Conservation (phyloP, 2,113 vertebrate species). For the Physeter macrocephalus region DNA sequence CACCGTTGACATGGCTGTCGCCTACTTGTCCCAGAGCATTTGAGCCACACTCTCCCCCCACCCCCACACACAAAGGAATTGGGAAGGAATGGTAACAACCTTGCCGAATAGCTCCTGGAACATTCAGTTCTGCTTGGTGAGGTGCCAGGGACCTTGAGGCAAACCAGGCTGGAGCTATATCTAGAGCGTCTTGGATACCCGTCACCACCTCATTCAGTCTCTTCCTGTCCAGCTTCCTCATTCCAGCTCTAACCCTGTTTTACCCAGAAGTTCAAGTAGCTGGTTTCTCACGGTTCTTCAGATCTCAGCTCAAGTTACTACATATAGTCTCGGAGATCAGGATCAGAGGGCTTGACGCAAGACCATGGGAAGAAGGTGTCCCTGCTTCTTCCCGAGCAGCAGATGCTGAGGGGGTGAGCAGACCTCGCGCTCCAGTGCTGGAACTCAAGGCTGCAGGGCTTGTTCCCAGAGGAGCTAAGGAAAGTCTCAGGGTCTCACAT, state of each 20-base stretch:
- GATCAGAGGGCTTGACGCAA: too few relatives aligned
- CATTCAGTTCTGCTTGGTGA: not conserved
- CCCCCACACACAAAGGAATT: not conserved
- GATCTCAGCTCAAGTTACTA: too few relatives aligned
- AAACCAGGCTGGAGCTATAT: too few relatives aligned
- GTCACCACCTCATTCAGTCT: too few relatives aligned
- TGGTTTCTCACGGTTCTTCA: too few relatives aligned
- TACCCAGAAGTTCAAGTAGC: not conserved
- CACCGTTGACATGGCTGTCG: not conserved
- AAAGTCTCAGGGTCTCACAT: too few relatives aligned
- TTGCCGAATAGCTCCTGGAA: accelerated
- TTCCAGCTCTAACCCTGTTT: not conserved
- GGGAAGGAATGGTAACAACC: not conserved
- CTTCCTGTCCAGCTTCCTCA: not conserved
- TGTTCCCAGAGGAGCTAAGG: not conserved
- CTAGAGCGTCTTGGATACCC: too few relatives aligned
- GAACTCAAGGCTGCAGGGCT: too few relatives aligned
- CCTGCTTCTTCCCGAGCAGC: accelerated
- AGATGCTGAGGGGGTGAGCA: not conserved
- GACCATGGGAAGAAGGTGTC: accelerated
- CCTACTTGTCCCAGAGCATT: not conserved
- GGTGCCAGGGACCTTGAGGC: not conserved
- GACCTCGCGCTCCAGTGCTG: too few relatives aligned
- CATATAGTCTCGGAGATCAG: too few relatives aligned
- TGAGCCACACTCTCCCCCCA: not conserved